These are phyloP conservation scores for Styela clava DNA, from an alignment of 23 tunicate species.

Conservation along the genomic window DNA sequence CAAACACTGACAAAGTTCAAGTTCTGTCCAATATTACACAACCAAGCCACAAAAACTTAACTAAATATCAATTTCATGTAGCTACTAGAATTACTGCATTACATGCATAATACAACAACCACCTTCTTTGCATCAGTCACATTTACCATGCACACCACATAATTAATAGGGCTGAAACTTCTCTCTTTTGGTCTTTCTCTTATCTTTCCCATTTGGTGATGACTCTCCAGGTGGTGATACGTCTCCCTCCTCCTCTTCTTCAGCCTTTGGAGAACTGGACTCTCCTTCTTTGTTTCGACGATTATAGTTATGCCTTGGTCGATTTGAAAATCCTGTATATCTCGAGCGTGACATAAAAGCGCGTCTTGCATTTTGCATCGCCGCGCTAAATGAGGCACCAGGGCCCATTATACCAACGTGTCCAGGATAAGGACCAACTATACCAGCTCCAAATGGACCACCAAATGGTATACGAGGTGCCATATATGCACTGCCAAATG, in stretches of 20 bases:
- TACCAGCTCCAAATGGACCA: conserved; percentile 5
- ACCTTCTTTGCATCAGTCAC: too few relatives aligned
- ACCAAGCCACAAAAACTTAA: too few relatives aligned
- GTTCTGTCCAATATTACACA: too few relatives aligned
- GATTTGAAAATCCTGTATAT: neutral
- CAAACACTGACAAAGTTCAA: too few relatives aligned
- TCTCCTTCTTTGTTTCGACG: conserved; percentile 8
- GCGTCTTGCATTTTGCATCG: conserved; percentile 7
- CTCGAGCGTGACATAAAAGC: conserved; percentile 13
- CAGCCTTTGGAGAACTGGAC: neutral
- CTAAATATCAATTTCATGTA: too few relatives aligned
- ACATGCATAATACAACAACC: too few relatives aligned
- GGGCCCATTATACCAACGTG: neutral
- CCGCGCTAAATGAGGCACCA: conserved; percentile 1
- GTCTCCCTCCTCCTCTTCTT: conserved; percentile 24
- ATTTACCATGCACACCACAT: too few relatives aligned
- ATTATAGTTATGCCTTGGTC: neutral
- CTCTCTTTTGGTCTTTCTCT: conserved; percentile 74
- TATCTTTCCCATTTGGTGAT: conserved; percentile 88
- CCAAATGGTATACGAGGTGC: neutral
- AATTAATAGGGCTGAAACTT: conserved; percentile 84
- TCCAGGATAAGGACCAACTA: conserved; percentile 18
- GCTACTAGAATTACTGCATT: too few relatives aligned
- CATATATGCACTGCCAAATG: conserved; percentile 6
- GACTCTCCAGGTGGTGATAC: conserved; percentile 37